phyloP scores from a whole-genome alignment of 2,113 vertebrate species.

The Brachyistius frenatus region DNA sequence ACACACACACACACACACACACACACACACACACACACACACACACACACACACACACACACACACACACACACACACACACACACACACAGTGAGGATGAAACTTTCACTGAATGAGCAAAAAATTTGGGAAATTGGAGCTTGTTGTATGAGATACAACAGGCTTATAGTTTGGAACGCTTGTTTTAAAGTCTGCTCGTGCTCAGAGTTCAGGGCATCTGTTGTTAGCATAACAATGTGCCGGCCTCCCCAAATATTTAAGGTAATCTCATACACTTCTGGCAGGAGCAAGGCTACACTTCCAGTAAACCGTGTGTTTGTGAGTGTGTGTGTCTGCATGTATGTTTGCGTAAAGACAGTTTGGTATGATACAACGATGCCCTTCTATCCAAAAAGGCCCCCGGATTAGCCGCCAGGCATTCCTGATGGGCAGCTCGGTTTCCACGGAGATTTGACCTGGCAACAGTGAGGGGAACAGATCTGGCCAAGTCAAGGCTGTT shows the following conservation, averaged over 20 bases:
- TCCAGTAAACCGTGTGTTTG: conserved; percentile 67
- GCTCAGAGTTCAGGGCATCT: conserved; percentile 66
- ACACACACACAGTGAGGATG: conserved; percentile 48
- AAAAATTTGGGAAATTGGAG: conserved; percentile 56
- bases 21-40: conserved; percentile 14
- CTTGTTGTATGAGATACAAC: conserved; percentile 60
- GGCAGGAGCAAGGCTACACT: conserved; percentile 62
- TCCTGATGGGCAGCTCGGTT: conserved; percentile 81
- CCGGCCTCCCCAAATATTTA: conserved; percentile 79
- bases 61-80: conserved; percentile 3
- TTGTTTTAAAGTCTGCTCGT: conserved; percentile 71
- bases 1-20: conserved; percentile 1
- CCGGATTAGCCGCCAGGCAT: conserved; percentile 81
- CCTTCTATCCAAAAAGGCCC: conserved; percentile 78
- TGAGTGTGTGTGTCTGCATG: conserved; percentile 31
- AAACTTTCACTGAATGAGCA: conserved; percentile 62
- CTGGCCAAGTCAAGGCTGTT: conserved; percentile 48
- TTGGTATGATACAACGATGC: conserved; percentile 76
- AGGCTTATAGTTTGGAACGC: conserved; percentile 60
- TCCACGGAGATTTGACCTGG: conserved; percentile 75
- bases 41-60: too few relatives aligned
- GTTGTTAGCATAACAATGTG: conserved; percentile 76
- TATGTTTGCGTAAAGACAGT: conserved; percentile 20
- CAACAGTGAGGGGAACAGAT: conserved; percentile 61
- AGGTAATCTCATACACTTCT: conserved; percentile 73